Conservation (phyloP, 53 echinoderm and acorn worm species). For the Stichopus horrens region DNA sequence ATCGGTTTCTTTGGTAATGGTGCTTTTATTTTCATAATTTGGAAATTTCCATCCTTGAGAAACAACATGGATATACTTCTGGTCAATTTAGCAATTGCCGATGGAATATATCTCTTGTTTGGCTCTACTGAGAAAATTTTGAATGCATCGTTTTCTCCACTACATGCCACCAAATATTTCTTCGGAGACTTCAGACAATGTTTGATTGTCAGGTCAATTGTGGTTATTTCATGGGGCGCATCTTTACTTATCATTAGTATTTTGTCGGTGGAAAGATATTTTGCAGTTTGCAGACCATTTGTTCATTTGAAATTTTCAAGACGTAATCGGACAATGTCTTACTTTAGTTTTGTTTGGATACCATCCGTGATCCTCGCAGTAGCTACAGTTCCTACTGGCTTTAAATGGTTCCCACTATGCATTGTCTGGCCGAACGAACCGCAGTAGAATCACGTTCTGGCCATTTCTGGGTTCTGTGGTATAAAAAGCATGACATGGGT, state of each 20-base stretch:
- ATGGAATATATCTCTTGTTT: constrained; percentile 27
- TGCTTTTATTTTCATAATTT: neutral
- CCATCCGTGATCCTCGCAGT: neutral
- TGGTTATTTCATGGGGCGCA: neutral
- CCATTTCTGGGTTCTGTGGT: no score
- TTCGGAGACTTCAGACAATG: no score
- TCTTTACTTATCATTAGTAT: neutral
- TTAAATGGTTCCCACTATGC: neutral
- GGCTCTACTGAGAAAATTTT: neutral
- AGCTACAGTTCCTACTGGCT: neutral
- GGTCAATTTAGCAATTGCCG: constrained; percentile 53
- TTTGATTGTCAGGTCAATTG: no score
- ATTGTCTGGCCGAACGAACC: neutral
- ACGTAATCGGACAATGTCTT: constrained; percentile 5
- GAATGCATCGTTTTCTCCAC: neutral
- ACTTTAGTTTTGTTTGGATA: neutral
- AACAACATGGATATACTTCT: constrained; percentile 45
- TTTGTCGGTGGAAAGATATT: constrained; percentile 18
- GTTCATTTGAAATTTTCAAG: neutral
- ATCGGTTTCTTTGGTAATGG: neutral
- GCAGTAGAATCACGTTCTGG: no score
- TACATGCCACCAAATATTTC: no score
- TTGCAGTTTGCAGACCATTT: constrained; percentile 7
- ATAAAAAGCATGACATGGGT: no score
- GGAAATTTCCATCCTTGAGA: constrained; percentile 18